A percentile compares a stretch with the other conserved stretches of the same genome.
phyloP scores from a whole-genome alignment of 2,113 vertebrate species.

The Platysteira castanea region DNA sequence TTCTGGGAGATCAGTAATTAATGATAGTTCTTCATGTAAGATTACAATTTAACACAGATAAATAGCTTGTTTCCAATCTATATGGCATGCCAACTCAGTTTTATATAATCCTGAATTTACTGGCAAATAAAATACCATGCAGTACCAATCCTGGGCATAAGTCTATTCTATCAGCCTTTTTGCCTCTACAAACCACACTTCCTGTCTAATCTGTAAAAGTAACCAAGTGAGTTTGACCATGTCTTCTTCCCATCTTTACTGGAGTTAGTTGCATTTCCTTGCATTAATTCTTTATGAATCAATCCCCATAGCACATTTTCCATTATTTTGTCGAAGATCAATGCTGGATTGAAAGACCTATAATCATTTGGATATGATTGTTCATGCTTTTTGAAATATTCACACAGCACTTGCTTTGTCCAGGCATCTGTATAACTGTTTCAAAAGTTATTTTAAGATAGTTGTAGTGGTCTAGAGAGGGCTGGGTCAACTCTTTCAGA shows the following conservation, averaged over 20 bases:
- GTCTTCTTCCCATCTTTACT: not conserved
- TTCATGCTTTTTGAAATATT: not conserved
- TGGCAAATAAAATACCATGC: not conserved
- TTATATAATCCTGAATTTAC: not conserved
- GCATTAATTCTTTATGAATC: not conserved
- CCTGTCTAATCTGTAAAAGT: not conserved
- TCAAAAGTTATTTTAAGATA: not conserved
- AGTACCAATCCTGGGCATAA: not conserved
- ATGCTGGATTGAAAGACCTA: not conserved
- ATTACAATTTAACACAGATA: not conserved
- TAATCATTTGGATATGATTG: not conserved
- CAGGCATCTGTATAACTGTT: not conserved
- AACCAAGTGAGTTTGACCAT: not conserved
- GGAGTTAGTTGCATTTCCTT: not conserved
- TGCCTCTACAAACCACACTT: not conserved
- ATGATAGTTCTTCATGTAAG: not conserved
- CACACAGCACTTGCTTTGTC: not conserved
- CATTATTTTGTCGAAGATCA: not conserved
- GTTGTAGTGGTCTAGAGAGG: not conserved
- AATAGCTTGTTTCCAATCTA: not conserved
- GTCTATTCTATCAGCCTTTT: not conserved
- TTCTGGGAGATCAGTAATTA: not conserved
- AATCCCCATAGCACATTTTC: not conserved
- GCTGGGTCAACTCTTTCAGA: not conserved
- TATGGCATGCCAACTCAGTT: not conserved